These are phyloP conservation scores for Gnathonemus longibarbis DNA, from an alignment of 2,113 vertebrate species.

Conservation along the genomic window DNA sequence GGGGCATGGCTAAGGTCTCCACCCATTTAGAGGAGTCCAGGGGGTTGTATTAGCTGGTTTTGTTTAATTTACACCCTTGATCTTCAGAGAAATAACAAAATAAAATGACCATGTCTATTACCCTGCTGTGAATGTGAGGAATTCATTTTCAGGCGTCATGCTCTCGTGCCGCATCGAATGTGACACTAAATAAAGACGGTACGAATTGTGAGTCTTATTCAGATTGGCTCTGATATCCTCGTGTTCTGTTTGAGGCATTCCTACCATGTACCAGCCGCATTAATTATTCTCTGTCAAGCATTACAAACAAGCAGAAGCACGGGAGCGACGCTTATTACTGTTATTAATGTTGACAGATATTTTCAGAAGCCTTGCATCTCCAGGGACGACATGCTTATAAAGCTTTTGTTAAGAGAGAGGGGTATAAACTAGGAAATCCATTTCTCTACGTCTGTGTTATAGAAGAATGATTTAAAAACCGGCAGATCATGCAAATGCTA, in stretches of 20 bases:
- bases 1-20: neutral
- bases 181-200: neutral
- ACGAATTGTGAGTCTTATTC: neutral
- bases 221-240: neutral
- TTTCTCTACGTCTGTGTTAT: neutral
- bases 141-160: neutral
- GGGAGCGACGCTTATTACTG: neutral
- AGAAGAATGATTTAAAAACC: neutral
- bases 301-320: neutral
- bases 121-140: neutral
- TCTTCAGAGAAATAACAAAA: neutral
- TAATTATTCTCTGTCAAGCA: conserved; percentile 1
- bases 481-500: neutral
- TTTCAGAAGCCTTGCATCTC: neutral
- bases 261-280: neutral
- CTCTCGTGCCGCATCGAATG: neutral
- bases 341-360: neutral
- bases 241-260: neutral
- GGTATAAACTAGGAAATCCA: neutral
- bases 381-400: neutral
- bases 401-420: neutral
- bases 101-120: neutral
- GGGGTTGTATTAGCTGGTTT: neutral
- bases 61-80: neutral
- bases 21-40: neutral